Conservation (phyloP, 2,797 vertebrate genomes). For the Smutsia temminckii region DNA sequence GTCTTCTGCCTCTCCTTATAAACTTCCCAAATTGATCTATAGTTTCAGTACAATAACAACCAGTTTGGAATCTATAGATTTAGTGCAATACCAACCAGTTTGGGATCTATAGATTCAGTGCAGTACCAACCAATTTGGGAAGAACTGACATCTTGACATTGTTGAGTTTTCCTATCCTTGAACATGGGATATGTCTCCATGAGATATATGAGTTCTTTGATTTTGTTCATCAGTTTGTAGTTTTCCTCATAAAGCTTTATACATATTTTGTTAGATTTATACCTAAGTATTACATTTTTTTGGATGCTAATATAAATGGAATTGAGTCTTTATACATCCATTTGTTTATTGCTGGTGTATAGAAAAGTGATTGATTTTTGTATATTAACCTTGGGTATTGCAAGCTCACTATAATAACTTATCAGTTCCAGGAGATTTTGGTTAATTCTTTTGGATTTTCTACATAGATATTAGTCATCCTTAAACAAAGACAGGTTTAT, state of each 20-base stretch:
- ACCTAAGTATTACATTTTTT: neutral
- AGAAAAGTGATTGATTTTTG: neutral
- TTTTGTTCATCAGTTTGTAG: neutral
- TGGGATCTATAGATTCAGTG: neutral
- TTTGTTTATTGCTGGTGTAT: neutral
- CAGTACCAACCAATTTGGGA: neutral
- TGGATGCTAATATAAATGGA: neutral
- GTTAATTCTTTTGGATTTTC: neutral
- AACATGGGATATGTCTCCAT: neutral
- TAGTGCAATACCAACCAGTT: too few species aligned
- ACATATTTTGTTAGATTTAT: neutral
- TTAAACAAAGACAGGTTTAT: neutral
- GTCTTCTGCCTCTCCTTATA: neutral
- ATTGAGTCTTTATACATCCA: neutral
- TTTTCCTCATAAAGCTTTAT: neutral
- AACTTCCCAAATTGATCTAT: neutral
- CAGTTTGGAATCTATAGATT: neutral
- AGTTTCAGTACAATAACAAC: too few species aligned
- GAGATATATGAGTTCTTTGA: neutral
- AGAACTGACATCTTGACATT: neutral
- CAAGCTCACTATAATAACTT: neutral
- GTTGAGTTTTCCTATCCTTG: neutral
- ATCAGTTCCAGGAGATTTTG: neutral
- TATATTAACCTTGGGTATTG: neutral
- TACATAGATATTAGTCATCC: neutral